Percentiles rank a stretch among this genome's conserved stretches.
Evolutionary conservation across 2,888 invertebrate genomes (phyloP).

Genomic region (Campaea margaritaria): DNA sequence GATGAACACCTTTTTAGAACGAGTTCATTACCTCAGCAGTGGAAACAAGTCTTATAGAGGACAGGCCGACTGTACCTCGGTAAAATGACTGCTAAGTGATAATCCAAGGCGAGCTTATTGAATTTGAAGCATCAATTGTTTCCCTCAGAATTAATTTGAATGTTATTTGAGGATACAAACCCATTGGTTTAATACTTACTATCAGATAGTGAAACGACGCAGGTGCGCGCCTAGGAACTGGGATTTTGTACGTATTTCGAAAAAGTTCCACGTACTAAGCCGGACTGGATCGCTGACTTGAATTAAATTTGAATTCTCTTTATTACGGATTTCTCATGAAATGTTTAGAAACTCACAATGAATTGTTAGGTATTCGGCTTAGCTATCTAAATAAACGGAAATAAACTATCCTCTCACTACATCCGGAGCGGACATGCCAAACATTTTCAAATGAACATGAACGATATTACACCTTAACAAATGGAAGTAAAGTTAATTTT

Average conservation of each 20-base stretch:
- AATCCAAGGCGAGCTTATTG: not conserved
- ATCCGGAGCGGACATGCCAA: slow-evolving; percentile 47
- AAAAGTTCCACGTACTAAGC: no score
- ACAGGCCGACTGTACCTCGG: slow-evolving; percentile 35
- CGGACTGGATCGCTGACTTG: no score
- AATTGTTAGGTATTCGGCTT: not conserved
- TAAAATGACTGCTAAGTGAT: not conserved
- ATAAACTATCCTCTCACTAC: slow-evolving; percentile 39
- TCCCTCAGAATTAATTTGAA: no score
- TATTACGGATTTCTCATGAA: no score
- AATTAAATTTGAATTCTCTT: no score
- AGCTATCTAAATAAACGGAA: not conserved
- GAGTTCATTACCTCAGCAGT: slow-evolving; percentile 52
- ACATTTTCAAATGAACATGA: slow-evolving; percentile 19
- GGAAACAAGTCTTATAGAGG: slow-evolving; percentile 57
- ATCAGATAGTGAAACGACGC: no score
- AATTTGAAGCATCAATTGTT: not conserved
- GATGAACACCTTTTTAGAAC: slow-evolving; percentile 54
- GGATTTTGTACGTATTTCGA: no score
- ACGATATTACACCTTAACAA: slow-evolving; percentile 2
- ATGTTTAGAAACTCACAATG: no score
- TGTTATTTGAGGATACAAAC: no score
- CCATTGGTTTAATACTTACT: no score
- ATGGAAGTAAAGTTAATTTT: slow-evolving; percentile 13
- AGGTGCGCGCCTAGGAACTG: no score